phyloP scores from a whole-genome alignment of 35 echinoderm and acorn worm genomes.

The Apostichopus californicus region DNA sequence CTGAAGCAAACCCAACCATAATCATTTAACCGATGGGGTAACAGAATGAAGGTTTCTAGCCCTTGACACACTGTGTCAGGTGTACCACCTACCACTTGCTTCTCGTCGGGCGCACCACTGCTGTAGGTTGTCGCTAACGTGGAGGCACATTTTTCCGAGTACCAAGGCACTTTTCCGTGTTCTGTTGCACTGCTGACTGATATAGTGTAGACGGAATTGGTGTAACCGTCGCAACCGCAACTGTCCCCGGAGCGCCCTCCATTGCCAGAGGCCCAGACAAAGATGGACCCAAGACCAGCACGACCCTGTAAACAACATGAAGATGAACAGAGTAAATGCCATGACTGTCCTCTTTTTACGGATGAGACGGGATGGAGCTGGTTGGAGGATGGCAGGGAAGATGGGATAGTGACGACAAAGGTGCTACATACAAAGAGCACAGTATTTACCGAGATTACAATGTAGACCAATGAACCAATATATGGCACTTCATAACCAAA shows the following conservation, averaged over 20 bases:
- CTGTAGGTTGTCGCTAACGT: conserved; percentile 95
- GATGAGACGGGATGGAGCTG: too few species aligned
- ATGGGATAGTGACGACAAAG: too few species aligned
- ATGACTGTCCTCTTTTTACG: neutral
- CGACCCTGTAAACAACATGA: conserved; percentile 61
- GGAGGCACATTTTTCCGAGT: conserved; percentile 87
- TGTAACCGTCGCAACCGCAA: conserved; percentile 94
- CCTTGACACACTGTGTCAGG: too few species aligned
- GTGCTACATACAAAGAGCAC: too few species aligned
- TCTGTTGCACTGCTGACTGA: conserved; percentile 95
- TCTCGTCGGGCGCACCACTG: conserved; percentile 73
- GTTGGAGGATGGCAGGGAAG: too few species aligned
- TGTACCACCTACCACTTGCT: conserved; percentile 78
- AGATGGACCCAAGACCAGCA: conserved; percentile 83
- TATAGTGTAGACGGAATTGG: conserved; percentile 93
- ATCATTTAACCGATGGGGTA: too few species aligned
- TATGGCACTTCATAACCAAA: too few species aligned
- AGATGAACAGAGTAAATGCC: neutral
- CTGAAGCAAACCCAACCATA: too few species aligned
- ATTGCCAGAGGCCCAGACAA: conserved; percentile 97
- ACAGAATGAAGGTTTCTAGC: too few species aligned
- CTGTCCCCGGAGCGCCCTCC: conserved; percentile 86
- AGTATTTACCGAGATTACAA: too few species aligned
- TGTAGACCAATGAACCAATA: too few species aligned
- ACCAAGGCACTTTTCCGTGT: conserved; percentile 85